Conservation (phyloP, 2,888 invertebrate species). For the Ennomos erosarius region DNA sequence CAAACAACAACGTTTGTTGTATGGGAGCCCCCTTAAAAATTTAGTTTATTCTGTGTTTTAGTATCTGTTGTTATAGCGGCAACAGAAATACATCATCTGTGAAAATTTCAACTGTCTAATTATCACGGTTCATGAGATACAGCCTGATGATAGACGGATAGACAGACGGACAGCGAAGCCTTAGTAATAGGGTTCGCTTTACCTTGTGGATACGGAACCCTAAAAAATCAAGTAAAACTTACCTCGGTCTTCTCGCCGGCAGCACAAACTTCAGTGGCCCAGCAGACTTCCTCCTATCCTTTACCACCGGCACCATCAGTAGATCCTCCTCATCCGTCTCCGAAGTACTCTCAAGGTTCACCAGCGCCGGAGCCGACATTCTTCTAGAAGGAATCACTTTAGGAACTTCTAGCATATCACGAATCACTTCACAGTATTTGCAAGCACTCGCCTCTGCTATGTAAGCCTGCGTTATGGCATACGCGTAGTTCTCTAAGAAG, state of each 20-base stretch:
- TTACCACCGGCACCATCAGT: constrained; percentile 77
- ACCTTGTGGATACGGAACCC: no score
- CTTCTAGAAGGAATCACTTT: constrained; percentile 74
- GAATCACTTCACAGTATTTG: constrained; percentile 81
- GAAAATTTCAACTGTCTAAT: no score
- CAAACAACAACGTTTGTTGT: no score
- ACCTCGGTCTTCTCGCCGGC: constrained; percentile 76
- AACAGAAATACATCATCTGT: no score
- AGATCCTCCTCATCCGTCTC: constrained; percentile 75
- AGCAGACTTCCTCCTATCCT: constrained; percentile 82
- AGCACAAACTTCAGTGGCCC: constrained; percentile 75
- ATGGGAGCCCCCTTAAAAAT: no score
- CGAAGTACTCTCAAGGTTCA: constrained; percentile 75
- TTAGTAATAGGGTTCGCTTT: no score
- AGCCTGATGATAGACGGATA: no score
- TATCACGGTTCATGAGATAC: no score
- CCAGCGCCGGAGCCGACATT: constrained; percentile 84
- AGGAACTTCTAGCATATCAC: constrained; percentile 76
- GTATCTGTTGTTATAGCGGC: no score
- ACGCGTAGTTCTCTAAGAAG: constrained; percentile 80
- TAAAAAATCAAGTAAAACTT: constrained; percentile 40
- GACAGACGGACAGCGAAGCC: no score
- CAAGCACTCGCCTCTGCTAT: constrained; percentile 74
- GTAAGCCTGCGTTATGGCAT: constrained; percentile 76
- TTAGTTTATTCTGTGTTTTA: no score